Evolutionary conservation across 2,797 vertebrate genomes (phyloP).

Genomic region (Helicolenus hilgendorfi): DNA sequence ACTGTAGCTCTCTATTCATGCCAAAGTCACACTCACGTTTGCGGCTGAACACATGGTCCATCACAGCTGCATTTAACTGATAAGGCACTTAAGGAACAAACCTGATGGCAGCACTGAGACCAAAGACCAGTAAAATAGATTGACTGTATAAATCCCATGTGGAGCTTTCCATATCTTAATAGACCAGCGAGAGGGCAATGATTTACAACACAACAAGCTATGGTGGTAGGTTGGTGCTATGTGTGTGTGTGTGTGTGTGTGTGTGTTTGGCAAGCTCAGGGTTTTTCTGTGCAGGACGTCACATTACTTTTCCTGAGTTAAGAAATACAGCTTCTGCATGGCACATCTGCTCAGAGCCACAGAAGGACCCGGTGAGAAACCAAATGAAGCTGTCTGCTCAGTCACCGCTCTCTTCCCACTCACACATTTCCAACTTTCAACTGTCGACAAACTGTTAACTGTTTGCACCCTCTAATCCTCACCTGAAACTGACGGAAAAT

Average conservation of each 20-base stretch:
- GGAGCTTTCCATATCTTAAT: slow-evolving; percentile 89
- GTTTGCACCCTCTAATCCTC: slow-evolving; percentile 21
- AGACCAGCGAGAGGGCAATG: slow-evolving; percentile 81
- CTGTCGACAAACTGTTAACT: slow-evolving; percentile 34
- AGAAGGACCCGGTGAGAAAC: slow-evolving; percentile 46
- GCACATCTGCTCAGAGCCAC: slow-evolving; percentile 69
- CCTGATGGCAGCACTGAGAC: slow-evolving; percentile 84
- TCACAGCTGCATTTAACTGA: slow-evolving; percentile 88
- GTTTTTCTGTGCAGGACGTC: slow-evolving; percentile 58
- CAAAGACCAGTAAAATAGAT: slow-evolving; percentile 88
- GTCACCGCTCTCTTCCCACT: slow-evolving; percentile 32
- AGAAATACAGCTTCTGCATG: slow-evolving; percentile 59
- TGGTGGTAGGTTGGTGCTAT: slow-evolving; percentile 37
- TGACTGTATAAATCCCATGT: slow-evolving; percentile 89
- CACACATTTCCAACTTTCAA: slow-evolving; percentile 42
- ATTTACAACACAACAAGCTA: slow-evolving; percentile 82
- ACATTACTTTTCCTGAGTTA: slow-evolving; percentile 71
- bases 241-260: neutral
- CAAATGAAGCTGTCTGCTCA: slow-evolving; percentile 59
- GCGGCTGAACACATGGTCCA: slow-evolving; percentile 60
- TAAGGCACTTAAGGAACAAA: slow-evolving; percentile 88
- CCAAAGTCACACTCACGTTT: slow-evolving; percentile 57
- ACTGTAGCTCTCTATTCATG: slow-evolving; percentile 26
- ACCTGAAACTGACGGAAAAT: slow-evolving; percentile 12
- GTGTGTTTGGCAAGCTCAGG: slow-evolving; percentile 72